Evolutionary conservation across 1,140 invertebrate genomes (phyloP).

Genomic region (Drosophila grimshawi): DNA sequence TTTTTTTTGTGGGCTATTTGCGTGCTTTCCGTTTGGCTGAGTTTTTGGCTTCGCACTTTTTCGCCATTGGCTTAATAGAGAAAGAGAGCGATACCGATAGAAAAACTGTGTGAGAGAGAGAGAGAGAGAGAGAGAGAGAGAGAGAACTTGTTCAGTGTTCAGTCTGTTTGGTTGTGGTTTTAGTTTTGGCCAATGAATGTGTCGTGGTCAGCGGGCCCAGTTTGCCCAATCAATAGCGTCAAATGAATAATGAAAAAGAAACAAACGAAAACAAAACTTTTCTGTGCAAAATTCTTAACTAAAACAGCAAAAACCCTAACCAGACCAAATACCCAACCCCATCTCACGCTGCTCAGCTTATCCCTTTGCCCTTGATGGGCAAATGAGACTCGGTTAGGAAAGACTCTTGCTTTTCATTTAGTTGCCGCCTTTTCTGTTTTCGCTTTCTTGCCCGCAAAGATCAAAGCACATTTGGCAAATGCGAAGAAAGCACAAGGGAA

Average conservation of each 20-base stretch:
- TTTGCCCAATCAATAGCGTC: slow-evolving; percentile 34
- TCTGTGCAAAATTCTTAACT: slow-evolving; percentile 34
- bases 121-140: neutral
- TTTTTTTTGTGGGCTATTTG: slow-evolving; percentile 17
- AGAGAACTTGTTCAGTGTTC: slow-evolving; percentile 1
- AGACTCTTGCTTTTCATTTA: slow-evolving; percentile 47
- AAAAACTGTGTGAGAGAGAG: neutral
- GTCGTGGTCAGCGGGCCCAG: slow-evolving; percentile 17
- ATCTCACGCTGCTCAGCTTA: too few species aligned
- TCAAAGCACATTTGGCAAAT: slow-evolving; percentile 56
- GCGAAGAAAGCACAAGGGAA: slow-evolving; percentile 57
- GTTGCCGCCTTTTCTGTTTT: slow-evolving; percentile 41
- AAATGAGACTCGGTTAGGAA: neutral
- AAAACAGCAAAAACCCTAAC: slow-evolving; percentile 26
- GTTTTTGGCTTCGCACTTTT: slow-evolving; percentile 46
- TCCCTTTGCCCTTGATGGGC: too few species aligned
- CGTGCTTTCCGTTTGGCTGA: slow-evolving; percentile 50
- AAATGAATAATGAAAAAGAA: neutral
- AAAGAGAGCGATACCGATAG: neutral
- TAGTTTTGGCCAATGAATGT: slow-evolving; percentile 22
- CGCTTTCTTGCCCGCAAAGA: slow-evolving; percentile 40
- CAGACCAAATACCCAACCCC: neutral
- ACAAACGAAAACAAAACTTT: neutral
- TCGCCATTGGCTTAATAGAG: slow-evolving; percentile 10
- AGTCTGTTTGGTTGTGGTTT: slow-evolving; percentile 17